phyloP scores from a whole-genome alignment of 1,140 invertebrate genomes.

The Ceratosolen fusciceps region DNA sequence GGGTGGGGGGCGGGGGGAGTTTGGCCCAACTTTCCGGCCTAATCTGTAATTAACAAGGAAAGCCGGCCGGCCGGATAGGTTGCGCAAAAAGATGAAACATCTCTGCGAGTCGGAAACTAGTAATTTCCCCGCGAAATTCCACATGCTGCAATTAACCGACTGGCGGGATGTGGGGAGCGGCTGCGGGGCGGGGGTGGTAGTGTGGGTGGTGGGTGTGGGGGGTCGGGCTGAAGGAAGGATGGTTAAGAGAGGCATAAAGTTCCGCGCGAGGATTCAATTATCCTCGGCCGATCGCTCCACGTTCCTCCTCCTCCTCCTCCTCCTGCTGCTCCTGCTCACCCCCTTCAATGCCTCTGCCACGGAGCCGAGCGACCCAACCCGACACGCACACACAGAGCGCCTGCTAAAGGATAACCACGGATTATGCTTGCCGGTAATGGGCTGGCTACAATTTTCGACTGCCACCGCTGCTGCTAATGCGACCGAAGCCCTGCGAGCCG shows the following conservation, averaged over 20 bases:
- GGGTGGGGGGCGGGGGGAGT: too few species aligned
- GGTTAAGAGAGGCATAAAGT: constrained; percentile 34
- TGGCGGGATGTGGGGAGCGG: too few species aligned
- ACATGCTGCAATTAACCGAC: constrained; percentile 24
- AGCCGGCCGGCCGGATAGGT: background rate
- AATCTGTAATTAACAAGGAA: constrained; percentile 38
- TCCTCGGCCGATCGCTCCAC: constrained; percentile 2
- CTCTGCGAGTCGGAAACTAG: background rate
- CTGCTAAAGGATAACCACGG: constrained; percentile 29
- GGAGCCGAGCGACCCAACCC: too few species aligned
- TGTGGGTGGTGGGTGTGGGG: too few species aligned
- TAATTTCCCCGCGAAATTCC: constrained; percentile 40
- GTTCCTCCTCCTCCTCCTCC: too few species aligned
- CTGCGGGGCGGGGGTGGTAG: too few species aligned
- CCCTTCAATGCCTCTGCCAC: too few species aligned
- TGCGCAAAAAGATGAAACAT: constrained; percentile 7
- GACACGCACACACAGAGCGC: too few species aligned
- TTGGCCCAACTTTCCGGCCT: background rate
- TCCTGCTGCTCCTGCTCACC: too few species aligned
- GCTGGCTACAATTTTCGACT: constrained; percentile 35
- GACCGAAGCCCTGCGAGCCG: too few species aligned
- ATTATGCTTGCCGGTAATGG: constrained; percentile 39
- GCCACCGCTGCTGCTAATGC: too few species aligned
- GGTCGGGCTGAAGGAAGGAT: too few species aligned
- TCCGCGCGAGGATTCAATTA: constrained; percentile 41